These are phyloP conservation scores for Cacatua alba DNA, from an alignment of 2,113 vertebrate species.

Conservation along the genomic window DNA sequence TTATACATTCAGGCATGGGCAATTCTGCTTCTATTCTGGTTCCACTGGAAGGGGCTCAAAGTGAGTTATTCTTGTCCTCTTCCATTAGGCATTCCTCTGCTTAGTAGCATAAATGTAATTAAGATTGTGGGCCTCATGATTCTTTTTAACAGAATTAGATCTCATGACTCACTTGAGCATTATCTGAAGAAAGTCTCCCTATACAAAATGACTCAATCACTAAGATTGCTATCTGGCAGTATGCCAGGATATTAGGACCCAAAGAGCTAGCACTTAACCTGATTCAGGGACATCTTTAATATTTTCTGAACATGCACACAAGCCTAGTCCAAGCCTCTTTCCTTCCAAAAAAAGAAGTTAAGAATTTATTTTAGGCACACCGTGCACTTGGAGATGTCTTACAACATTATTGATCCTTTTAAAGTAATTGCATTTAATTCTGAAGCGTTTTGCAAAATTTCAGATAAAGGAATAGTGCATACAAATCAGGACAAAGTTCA, in stretches of 20 bases:
- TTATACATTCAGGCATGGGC: not conserved
- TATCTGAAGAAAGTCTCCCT: constrained; percentile 72
- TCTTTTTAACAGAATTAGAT: constrained; percentile 81
- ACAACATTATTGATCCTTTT: constrained; percentile 65
- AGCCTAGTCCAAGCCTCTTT: constrained; percentile 32
- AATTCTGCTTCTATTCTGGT: constrained; percentile 14
- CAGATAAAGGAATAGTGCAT: constrained; percentile 34
- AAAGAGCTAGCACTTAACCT: constrained; percentile 78
- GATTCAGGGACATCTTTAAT: constrained; percentile 77
- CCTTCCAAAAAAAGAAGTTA: constrained; percentile 28
- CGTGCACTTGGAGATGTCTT: not conserved
- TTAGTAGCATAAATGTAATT: constrained; percentile 78
- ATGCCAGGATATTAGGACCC: constrained; percentile 69
- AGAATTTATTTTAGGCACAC: constrained; percentile 68
- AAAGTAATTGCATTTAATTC: constrained; percentile 75
- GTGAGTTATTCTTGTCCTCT: constrained; percentile 60
- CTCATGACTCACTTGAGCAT: constrained; percentile 80
- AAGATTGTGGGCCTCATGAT: constrained; percentile 75
- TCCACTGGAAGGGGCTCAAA: constrained; percentile 29
- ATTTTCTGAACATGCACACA: constrained; percentile 65
- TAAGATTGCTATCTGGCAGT: constrained; percentile 80
- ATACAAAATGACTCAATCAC: constrained; percentile 80
- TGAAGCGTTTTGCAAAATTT: constrained; percentile 27
- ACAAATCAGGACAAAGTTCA: not conserved
- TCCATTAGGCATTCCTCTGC: constrained; percentile 70